phyloP scores from a whole-genome alignment of 2,888 invertebrate genomes.

The Limenitis arthemis region DNA sequence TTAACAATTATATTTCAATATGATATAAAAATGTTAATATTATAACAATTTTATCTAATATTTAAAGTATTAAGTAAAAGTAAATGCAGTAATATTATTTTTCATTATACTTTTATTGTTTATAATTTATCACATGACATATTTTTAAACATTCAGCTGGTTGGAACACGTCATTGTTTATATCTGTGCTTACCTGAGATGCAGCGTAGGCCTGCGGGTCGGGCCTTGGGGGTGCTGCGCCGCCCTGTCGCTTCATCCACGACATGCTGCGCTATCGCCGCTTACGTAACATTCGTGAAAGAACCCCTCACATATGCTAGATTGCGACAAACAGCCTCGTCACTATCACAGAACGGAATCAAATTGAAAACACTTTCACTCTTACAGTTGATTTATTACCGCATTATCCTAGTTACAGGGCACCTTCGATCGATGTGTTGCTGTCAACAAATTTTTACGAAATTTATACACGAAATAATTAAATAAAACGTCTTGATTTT shows the following conservation, averaged over 20 bases:
- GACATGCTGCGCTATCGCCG: constrained; percentile 55
- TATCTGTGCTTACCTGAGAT: constrained; percentile 53
- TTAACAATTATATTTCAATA: neutral
- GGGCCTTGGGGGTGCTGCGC: constrained; percentile 39
- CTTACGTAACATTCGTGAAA: constrained; percentile 66
- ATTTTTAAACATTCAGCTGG: constrained; percentile 13
- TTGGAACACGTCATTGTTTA: constrained; percentile 65
- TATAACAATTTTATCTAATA: neutral
- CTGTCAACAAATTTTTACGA: constrained; percentile 55
- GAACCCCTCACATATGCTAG: constrained; percentile 53
- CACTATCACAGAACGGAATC: constrained; percentile 50
- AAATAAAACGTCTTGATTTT: constrained; percentile 33
- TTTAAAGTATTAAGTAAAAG: no score
- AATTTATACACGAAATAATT: constrained; percentile 37
- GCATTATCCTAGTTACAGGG: constrained; percentile 34
- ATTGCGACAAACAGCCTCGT: constrained; percentile 46
- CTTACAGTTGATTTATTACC: constrained; percentile 26
- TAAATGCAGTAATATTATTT: neutral
- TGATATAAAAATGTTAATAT: neutral
- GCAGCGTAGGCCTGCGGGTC: constrained; percentile 47
- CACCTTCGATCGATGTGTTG: constrained; percentile 70
- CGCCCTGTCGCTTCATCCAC: constrained; percentile 60
- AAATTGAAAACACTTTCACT: constrained; percentile 57
- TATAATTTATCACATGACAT: constrained; percentile 38
- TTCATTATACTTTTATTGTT: neutral